Evolutionary conservation across 2,888 invertebrate species (phyloP), one percentile per base, ranked within the genome.

Genomic region (Hedya salicella): DNA sequence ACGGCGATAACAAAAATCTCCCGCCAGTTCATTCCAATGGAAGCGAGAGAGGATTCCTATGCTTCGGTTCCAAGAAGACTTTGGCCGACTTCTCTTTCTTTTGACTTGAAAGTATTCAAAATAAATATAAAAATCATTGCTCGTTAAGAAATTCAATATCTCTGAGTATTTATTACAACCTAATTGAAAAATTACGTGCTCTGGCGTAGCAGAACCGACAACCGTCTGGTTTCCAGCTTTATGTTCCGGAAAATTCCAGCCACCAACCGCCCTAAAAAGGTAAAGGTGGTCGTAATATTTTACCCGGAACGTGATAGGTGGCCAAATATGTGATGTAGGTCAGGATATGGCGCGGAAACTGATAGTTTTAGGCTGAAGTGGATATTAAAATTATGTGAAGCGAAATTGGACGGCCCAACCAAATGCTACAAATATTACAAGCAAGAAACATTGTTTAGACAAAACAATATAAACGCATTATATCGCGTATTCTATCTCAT

Each of bases 201-300:
- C n/a, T 21, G n/a, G 32, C 11, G 4, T 8, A 39, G 11, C 39
- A 19, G 30, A 44, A 9, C 40, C 16, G 13, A 36, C 50, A 44
- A 39, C 32, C 30, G 21, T 49, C 30, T 57, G 44, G 56, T 30
- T 19, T 42, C 56, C 19, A 17, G 57, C 52, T 65, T 65, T 60
- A 60, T 65, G 46, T 53, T 13, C 59, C 59, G 59, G 46, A 65
- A 53, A 48, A 60, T 65, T 49, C 11, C 52, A n/a, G 30, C 40
- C 59, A 53, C 52, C 57, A 32, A 64, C 50, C 30, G 30, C 14
- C 50, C 57, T 59, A 21, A 44, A 56, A 63, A 50, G 50, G 42
- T 59, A 50, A 21, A 52, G 64, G 64, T 65, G 44, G 52, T 52
- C 25, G 53, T 60, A 60, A 60, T 60, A 60, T 59, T 65, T 65